Evolutionary conservation across 2,888 invertebrate species (phyloP).

Genomic region (Chloromyia formosa): DNA sequence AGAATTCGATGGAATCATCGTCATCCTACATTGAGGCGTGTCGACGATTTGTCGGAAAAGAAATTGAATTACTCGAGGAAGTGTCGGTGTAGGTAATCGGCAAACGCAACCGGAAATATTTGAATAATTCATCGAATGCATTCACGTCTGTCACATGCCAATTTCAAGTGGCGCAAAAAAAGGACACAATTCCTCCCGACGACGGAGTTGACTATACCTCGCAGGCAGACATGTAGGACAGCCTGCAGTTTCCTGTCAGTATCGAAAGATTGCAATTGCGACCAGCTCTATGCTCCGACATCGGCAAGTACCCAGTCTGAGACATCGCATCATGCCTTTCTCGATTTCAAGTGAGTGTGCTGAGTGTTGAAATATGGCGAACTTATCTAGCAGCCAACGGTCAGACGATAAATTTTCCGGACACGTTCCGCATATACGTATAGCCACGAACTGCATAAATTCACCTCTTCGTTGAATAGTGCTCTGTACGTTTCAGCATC

Average conservation of each 20-base stretch:
- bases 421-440: slow-evolving; percentile 44
- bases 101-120: slow-evolving; percentile 39
- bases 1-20: too few species aligned
- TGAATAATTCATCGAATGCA: slow-evolving; percentile 47
- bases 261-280: too few species aligned
- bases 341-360: not conserved
- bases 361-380: slow-evolving; percentile 30
- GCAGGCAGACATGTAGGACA: too few species aligned
- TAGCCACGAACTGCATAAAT: slow-evolving; percentile 46
- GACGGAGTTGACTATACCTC: not conserved
- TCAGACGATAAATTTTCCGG: slow-evolving; percentile 27
- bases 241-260: too few species aligned
- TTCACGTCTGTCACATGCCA: slow-evolving; percentile 45
- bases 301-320: too few species aligned
- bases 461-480: too few species aligned
- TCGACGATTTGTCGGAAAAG: slow-evolving; percentile 33
- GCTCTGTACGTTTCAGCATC: too few species aligned
- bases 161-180: not conserved
- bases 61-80: slow-evolving; percentile 48
- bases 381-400: slow-evolving; percentile 28
- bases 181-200: slow-evolving; percentile 14
- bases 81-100: slow-evolving; percentile 46
- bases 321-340: too few species aligned
- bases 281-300: too few species aligned
- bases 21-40: too few species aligned